These are phyloP conservation scores for Plagiodera versicolora DNA, from an alignment of 2,888 invertebrate genomes.

Conservation along the genomic window DNA sequence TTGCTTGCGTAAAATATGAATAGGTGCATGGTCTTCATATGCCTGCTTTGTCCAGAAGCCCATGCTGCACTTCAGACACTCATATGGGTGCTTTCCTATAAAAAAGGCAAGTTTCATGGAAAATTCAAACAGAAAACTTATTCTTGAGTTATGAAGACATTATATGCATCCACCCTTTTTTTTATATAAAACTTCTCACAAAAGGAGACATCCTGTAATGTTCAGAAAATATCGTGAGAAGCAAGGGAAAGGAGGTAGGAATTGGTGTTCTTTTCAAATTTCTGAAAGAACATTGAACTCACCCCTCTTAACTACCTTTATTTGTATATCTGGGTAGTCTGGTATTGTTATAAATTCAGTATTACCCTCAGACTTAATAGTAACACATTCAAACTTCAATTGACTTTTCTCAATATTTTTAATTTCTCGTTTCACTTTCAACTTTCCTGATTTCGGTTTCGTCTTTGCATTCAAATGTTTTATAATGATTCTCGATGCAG, in stretches of 20 bases:
- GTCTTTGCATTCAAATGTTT: neutral
- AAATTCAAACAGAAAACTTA: no score
- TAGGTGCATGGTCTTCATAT: constrained; percentile 42
- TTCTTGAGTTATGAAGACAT: no score
- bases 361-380: constrained; percentile 12
- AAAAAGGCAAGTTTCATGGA: constrained; percentile 1
- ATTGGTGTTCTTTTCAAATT: no score
- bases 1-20: constrained; percentile 46
- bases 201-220: no score
- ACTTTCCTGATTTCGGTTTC: neutral
- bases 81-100: constrained; percentile 50
- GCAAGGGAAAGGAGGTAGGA: no score
- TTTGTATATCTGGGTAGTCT: constrained; percentile 28
- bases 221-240: no score
- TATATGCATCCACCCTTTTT: no score
- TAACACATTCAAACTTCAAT: constrained; percentile 12
- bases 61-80: constrained; percentile 46
- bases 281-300: constrained; percentile 18
- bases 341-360: constrained; percentile 25
- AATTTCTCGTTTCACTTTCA: neutral
- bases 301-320: constrained; percentile 29
- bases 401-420: neutral
- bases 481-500: no score
- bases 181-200: no score
- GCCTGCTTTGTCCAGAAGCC: constrained; percentile 44